Base-by-base conservation (phyloP, 2,888 invertebrate genomes). In the Torymus texanus region DNA sequence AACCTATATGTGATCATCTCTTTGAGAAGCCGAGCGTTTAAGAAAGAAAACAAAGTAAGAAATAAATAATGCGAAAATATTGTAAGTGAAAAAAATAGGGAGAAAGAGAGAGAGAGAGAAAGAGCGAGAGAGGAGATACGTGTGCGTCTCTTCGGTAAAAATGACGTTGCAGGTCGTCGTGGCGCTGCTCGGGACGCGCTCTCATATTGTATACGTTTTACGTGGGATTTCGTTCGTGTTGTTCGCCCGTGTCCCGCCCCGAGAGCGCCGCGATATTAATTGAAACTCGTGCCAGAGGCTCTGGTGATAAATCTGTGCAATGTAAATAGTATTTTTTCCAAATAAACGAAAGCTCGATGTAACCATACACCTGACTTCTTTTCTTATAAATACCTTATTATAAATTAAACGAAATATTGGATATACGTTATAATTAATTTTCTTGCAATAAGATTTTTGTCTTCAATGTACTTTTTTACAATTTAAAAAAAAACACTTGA, bases 241-340 rank as follows among this genome's bases (percentile, higher is more conserved):
- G 41, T 75, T 41, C 21, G 61, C 62, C 50, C 66, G 24, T 14
- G 8, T 14, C 58, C 14, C 41, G 71, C 63, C 80, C 68, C 24
- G 61, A 62, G 66, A 77, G 75, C 71, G 78, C 59, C 59, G 65
- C 70, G 75, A 78, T 41, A 41, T 78, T 14, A 63, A 72, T 78
- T 50, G 58, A 75, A 78, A 75, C 78, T 78, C 68, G 75, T 81
- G 75, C 75, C 82, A 82, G 82, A 82, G 83, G 82, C 82, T 82
- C 83, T 84, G 84, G 84, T 84, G 83, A 85, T 85, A 83, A 87
- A 84, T 84, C 83, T 87, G 86, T 88, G 88, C 87, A 88, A 88
- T 88, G 88, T 88, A 88, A 86, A 88, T 88, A 88, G 86, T 87
- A 88, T 88, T 87, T 88, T 88, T 88, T 84, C 85, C 85, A 84